A percentile compares a stretch with the other conserved stretches of the same genome.
Evolutionary conservation across 2,888 invertebrate species (phyloP).

Genomic region (Choreutis nemorana): DNA sequence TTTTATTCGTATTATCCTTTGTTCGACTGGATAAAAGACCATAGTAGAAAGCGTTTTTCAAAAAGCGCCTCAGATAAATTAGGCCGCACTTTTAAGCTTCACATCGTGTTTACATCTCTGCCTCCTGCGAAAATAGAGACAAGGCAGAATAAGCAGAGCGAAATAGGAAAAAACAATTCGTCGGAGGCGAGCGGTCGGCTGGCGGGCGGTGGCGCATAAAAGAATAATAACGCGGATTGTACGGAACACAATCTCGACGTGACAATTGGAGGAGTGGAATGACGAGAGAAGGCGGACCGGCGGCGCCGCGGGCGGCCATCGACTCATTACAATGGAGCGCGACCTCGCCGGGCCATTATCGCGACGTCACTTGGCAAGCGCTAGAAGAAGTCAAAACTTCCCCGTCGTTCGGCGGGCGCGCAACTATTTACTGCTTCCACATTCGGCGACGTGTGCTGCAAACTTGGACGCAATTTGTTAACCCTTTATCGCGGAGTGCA

Average conservation of each 20-base stretch:
- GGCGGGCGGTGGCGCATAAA: constrained; percentile 23
- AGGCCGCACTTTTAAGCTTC: constrained; percentile 40
- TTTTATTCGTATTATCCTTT: constrained; percentile 55
- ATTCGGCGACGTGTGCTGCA: constrained; percentile 51
- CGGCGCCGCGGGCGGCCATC: constrained; percentile 19
- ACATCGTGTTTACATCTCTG: constrained; percentile 35
- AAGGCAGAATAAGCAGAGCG: constrained; percentile 28
- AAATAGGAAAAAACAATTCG: constrained; percentile 33
- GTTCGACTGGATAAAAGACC: constrained; percentile 49
- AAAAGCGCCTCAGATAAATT: constrained; percentile 49
- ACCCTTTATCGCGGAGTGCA: constrained; percentile 46
- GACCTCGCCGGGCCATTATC: constrained; percentile 35
- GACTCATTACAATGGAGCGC: constrained; percentile 29
- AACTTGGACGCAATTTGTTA: constrained; percentile 59
- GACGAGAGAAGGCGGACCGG: constrained; percentile 22
- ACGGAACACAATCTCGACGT: constrained; percentile 52
- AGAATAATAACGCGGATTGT: constrained; percentile 48
- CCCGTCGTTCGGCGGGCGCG: constrained; percentile 49
- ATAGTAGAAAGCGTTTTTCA: constrained; percentile 38
- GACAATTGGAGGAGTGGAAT: constrained; percentile 39
- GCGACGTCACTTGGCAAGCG: constrained; percentile 46
- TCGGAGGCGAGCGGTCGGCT: constrained; percentile 18
- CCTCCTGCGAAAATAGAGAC: constrained; percentile 39
- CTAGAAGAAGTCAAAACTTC: constrained; percentile 57
- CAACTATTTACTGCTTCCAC: constrained; percentile 54